Evolutionary conservation across 35 echinoderm and acorn worm species (phyloP).

Genomic region (Anneissia japonica): DNA sequence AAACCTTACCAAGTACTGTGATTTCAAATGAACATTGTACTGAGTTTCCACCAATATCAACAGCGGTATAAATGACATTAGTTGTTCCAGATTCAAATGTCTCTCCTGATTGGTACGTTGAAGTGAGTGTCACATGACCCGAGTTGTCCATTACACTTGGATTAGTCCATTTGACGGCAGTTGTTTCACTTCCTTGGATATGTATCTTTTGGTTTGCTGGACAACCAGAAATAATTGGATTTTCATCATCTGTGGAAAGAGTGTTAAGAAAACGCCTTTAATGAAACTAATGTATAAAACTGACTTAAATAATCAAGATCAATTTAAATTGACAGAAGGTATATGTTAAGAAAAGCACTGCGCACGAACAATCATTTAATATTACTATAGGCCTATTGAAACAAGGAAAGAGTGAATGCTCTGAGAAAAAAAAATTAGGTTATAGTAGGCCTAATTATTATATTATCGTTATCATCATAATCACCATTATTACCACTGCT

Average conservation of each 20-base stretch:
- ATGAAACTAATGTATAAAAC: no score
- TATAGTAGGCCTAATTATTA: no score
- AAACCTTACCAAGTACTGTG: background rate
- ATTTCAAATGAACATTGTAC: background rate
- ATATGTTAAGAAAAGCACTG: no score
- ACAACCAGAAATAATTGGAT: background rate
- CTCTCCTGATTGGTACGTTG: background rate
- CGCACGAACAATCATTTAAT: no score
- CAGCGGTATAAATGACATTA: background rate
- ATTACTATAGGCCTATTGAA: no score
- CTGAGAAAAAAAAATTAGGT: no score
- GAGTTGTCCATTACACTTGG: constrained; percentile 33
- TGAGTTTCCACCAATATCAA: constrained; percentile 2
- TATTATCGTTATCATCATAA: no score
- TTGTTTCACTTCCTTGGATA: background rate
- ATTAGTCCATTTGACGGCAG: background rate
- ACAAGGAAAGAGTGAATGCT: no score
- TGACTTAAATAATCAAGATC: no score
- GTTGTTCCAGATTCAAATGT: constrained; percentile 10
- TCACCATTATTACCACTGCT: no score
- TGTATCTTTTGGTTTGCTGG: background rate
- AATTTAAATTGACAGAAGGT: no score
- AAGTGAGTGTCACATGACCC: background rate
- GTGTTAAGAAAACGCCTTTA: no score
- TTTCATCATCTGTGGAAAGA: background rate